Conservation (phyloP, 2,797 vertebrate species). For the Esox lucius region DNA sequence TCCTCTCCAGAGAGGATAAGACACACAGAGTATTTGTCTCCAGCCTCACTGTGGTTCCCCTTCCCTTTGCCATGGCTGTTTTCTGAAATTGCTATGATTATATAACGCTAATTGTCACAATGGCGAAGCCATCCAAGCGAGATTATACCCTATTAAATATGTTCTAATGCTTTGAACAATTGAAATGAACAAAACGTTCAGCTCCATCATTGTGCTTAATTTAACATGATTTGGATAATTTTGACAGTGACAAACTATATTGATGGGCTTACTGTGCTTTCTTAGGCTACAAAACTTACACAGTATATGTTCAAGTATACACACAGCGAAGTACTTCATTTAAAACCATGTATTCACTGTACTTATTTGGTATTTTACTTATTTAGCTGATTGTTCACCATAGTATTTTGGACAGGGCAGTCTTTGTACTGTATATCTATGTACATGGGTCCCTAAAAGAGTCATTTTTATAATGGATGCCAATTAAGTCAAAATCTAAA, state of each 20-base stretch:
- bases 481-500: not conserved
- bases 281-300: not conserved
- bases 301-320: too few species aligned
- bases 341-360: too few species aligned
- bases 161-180: slow-evolving; percentile 4
- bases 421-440: too few species aligned
- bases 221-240: not conserved
- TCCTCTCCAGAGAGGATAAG: not conserved
- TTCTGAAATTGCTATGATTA: not conserved
- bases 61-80: not conserved
- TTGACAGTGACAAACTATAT: not conserved
- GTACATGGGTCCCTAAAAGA: too few species aligned
- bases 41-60: not conserved
- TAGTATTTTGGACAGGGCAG: too few species aligned
- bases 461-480: not conserved
- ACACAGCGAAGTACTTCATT: too few species aligned
- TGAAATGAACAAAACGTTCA: not conserved
- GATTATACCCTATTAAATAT: slow-evolving; percentile 3
- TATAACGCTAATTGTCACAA: not conserved
- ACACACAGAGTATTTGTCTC: not conserved
- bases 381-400: too few species aligned
- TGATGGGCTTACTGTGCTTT: not conserved
- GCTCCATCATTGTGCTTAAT: slow-evolving; percentile 2
- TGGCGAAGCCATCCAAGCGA: not conserved
- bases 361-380: too few species aligned